Base-by-base conservation (phyloP, 2,888 invertebrate species). In the Ophion obscuratus region DNA sequence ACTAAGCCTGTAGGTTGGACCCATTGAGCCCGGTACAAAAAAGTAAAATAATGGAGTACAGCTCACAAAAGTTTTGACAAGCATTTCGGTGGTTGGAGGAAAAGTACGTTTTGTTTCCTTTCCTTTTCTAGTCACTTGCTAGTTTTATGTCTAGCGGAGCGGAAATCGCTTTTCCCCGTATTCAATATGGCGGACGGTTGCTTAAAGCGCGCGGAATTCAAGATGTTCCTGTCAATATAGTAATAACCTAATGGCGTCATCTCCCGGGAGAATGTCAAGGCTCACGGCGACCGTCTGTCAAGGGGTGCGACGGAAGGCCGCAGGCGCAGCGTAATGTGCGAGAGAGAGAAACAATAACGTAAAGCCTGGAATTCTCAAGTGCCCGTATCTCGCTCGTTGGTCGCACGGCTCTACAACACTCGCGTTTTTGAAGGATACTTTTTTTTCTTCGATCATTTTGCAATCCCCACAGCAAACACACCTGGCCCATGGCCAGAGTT, bases 351-450 rank as follows among this genome's bases (percentile, higher is more conserved):
- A 47, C n/a, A 59, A 44, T 79, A 62, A 47, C 47, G 70, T 47
- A 61, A 62, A 77, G 67, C 70, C 31, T 47, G 70, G 79, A 79
- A 71, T 68, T 70, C 62, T 47, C 11, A 74, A 74, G 74, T 74
- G 62, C 61, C 47, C 36, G 57, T 59, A 59, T 17, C 31, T 61
- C 40, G 59, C 44, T 74, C 73, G 73, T 24, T 61, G 20, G 59
- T 74, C 31, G 10, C 44, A 64, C 44, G 40, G 73, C 40, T 59
- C 24, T 10, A 44, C 59, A 24, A 62, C 27, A 20, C 47, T 27
- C 62, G 40, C 24, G 14, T 70, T 75, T 59, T 61, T 74, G 17
- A 57, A 20, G 40, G 59, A 74, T 53, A 74, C 36, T 17, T 64
- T 44, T 64, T 44, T 75, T 62, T 44, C 14, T 66, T 64, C 64